Percentiles rank a stretch among this genome's conserved stretches.
Conservation (phyloP, 2,797 vertebrate species). For the Acanthornis magna region DNA sequence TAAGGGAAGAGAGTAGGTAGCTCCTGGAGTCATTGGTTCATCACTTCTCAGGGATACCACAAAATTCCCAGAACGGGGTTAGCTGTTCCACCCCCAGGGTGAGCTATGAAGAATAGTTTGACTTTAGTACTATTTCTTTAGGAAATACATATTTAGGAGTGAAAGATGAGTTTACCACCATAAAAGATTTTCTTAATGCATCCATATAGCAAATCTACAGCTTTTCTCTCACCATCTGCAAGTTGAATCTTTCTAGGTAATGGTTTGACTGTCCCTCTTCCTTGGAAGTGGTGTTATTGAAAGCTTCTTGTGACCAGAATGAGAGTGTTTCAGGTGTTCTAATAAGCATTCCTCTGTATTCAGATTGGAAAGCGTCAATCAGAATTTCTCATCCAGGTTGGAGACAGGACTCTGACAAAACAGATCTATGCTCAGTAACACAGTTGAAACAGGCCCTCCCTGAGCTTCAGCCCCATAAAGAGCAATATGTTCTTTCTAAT, state of each 20-base stretch:
- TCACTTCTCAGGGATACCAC: background rate
- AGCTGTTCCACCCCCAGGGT: background rate
- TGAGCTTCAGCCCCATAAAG: background rate
- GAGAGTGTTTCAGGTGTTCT: slow-evolving; percentile 30
- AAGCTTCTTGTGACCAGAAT: background rate
- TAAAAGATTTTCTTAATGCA: background rate
- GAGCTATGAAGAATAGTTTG: slow-evolving; percentile 8
- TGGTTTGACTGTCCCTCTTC: slow-evolving; percentile 2
- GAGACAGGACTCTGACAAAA: background rate
- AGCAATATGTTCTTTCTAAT: background rate
- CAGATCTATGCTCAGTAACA: rapidly evolving
- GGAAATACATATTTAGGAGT: background rate
- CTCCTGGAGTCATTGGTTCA: background rate
- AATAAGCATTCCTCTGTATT: slow-evolving; percentile 38
- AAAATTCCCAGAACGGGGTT: background rate
- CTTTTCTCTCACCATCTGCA: background rate
- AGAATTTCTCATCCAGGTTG: slow-evolving; percentile 8
- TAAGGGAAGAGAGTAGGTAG: background rate
- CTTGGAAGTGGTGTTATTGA: background rate
- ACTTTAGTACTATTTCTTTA: background rate
- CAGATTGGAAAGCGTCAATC: slow-evolving; percentile 25
- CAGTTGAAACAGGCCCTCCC: background rate
- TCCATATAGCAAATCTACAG: background rate
- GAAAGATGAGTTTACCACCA: background rate
- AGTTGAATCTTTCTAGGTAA: background rate